Conservation (phyloP, 2,797 vertebrate genomes). For the Setipinna tenuifilis region DNA sequence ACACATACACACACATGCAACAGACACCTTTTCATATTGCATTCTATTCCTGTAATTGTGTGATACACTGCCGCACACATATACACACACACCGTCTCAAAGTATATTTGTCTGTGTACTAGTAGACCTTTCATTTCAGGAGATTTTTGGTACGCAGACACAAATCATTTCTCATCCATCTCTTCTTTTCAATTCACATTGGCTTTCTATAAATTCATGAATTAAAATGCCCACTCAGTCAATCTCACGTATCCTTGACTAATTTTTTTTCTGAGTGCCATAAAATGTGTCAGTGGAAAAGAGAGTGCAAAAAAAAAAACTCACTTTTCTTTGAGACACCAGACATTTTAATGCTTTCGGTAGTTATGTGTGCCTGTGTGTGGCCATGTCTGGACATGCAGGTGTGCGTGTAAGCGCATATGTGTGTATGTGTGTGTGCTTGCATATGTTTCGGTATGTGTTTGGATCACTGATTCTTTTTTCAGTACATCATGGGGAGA, state of each 20-base stretch:
- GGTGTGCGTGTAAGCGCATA: no score
- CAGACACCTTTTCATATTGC: slow-evolving; percentile 36
- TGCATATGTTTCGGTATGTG: background rate
- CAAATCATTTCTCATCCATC: background rate
- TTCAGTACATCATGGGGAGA: no score
- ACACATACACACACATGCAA: slow-evolving; percentile 24
- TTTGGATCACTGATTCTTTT: background rate
- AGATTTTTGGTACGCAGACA: background rate
- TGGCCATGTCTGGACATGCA: background rate
- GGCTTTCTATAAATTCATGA: slow-evolving; percentile 51
- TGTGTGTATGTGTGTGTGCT: no score
- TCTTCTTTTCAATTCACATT: background rate
- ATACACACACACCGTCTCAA: background rate
- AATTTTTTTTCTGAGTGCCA: slow-evolving; percentile 44
- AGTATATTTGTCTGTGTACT: background rate
- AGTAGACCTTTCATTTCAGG: background rate
- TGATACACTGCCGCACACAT: no score
- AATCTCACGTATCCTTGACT: slow-evolving; percentile 66
- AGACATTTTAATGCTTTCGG: background rate
- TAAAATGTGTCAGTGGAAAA: slow-evolving; percentile 59
- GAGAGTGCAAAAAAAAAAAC: background rate
- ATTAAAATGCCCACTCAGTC: slow-evolving; percentile 67
- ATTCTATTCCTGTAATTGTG: slow-evolving; percentile 31
- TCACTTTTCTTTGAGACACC: background rate
- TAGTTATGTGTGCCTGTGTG: background rate